phyloP scores from a whole-genome alignment of 2,888 invertebrate species.

The Neoscelio sp. region DNA sequence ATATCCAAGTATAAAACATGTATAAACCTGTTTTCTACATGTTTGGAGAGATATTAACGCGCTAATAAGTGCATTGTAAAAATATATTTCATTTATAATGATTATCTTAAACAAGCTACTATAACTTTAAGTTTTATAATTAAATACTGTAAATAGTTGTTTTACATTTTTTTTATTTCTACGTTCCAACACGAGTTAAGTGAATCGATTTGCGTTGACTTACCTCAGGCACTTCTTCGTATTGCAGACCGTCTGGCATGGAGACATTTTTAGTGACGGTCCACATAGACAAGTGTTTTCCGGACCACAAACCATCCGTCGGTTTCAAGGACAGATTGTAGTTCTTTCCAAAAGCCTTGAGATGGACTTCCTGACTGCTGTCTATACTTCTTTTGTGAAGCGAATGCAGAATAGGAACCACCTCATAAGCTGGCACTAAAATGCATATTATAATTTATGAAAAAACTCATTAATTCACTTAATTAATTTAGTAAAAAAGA shows the following conservation, averaged over 20 bases:
- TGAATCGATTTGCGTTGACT: slow-evolving; percentile 78
- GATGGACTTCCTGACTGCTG: slow-evolving; percentile 85
- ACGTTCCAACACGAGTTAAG: slow-evolving; percentile 1
- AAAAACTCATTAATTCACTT: neutral
- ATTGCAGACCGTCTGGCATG: slow-evolving; percentile 83
- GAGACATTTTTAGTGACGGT: slow-evolving; percentile 91
- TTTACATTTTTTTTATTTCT: too few species aligned
- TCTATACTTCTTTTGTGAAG: slow-evolving; percentile 78
- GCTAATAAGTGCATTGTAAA: neutral
- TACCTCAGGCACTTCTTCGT: slow-evolving; percentile 91
- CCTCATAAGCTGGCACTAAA: slow-evolving; percentile 92
- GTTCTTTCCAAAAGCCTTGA: slow-evolving; percentile 92
- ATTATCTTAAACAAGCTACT: neutral
- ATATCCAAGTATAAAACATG: neutral
- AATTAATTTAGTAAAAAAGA: too few species aligned
- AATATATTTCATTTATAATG: neutral
- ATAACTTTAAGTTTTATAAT: too few species aligned
- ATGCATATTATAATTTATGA: slow-evolving; percentile 40
- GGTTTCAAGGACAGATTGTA: slow-evolving; percentile 90
- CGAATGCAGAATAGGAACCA: slow-evolving; percentile 89
- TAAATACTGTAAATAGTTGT: too few species aligned
- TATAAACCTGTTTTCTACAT: neutral
- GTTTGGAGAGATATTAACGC: neutral
- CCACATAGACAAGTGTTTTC: slow-evolving; percentile 92
- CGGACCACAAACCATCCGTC: slow-evolving; percentile 91